A percentile compares a stretch with the other conserved stretches of the same genome.
These are phyloP conservation scores for Plebejus anna DNA, from an alignment of 2,888 invertebrate genomes.

Conservation along the genomic window DNA sequence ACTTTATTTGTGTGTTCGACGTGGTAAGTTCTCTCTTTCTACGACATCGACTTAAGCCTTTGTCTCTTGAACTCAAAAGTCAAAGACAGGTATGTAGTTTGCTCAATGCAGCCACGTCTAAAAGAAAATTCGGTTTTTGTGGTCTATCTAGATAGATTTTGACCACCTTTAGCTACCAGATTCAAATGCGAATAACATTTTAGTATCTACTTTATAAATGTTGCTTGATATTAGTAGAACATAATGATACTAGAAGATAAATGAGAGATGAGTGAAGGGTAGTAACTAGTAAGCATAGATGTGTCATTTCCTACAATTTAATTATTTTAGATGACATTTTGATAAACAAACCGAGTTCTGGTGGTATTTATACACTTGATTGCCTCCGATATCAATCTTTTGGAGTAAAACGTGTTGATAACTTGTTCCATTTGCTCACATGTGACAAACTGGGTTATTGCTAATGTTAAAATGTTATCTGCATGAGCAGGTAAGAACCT, in stretches of 20 bases:
- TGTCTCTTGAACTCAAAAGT: too few species aligned
- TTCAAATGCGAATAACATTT: too few species aligned
- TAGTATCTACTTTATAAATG: background rate
- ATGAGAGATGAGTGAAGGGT: background rate
- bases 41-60: background rate
- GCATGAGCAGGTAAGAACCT: too few species aligned
- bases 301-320: constrained; percentile 27
- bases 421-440: constrained; percentile 43
- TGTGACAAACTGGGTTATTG: background rate
- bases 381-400: constrained; percentile 27
- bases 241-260: background rate
- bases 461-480: too few species aligned
- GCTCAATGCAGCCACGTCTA: too few species aligned
- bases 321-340: constrained; percentile 28
- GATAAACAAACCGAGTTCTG: constrained; percentile 24
- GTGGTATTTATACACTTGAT: constrained; percentile 25
- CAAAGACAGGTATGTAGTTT: too few species aligned
- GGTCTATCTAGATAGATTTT: too few species aligned
- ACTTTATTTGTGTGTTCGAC: background rate
- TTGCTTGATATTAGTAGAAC: background rate
- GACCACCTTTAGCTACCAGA: too few species aligned
- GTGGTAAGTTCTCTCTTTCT: background rate
- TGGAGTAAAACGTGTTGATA: constrained; percentile 45
- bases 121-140: too few species aligned
- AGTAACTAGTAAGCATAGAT: background rate